A percentile compares a stretch with the other conserved stretches of the same genome.
phyloP scores from a whole-genome alignment of 2,888 invertebrate species.

The Scaptodrosophila latifasciaeformis region DNA sequence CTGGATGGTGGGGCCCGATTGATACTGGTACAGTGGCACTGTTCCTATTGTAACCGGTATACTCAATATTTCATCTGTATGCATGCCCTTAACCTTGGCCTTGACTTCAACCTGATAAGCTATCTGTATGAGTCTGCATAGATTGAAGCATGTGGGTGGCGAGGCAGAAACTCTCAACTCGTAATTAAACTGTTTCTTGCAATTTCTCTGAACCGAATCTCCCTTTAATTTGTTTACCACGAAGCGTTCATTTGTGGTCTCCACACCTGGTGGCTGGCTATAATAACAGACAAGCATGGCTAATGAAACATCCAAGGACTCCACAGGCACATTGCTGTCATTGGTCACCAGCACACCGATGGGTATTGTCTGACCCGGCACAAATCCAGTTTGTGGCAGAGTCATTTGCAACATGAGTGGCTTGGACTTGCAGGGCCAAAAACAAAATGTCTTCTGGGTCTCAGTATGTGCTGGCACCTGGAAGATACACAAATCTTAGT shows the following conservation, averaged over 20 bases:
- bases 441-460: slow-evolving; percentile 58
- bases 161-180: slow-evolving; percentile 65
- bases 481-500: background rate
- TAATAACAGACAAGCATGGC: slow-evolving; percentile 62
- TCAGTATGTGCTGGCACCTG: slow-evolving; percentile 60
- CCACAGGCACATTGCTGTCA: slow-evolving; percentile 76
- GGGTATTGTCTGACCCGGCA: slow-evolving; percentile 69
- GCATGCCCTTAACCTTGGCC: slow-evolving; percentile 58
- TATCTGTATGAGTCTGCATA: slow-evolving; percentile 68
- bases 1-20: slow-evolving; percentile 28
- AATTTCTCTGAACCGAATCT: slow-evolving; percentile 44
- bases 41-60: slow-evolving; percentile 72
- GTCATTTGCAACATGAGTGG: slow-evolving; percentile 58
- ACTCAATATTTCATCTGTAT: slow-evolving; percentile 49
- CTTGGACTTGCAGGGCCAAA: slow-evolving; percentile 61
- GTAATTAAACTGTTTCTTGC: slow-evolving; percentile 56
- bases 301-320: slow-evolving; percentile 51
- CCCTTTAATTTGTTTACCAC: slow-evolving; percentile 52
- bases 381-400: slow-evolving; percentile 69
- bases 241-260: slow-evolving; percentile 50
- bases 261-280: slow-evolving; percentile 40
- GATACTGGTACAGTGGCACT: slow-evolving; percentile 54
- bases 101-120: slow-evolving; percentile 67
- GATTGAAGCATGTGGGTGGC: slow-evolving; percentile 68
- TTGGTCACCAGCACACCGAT: slow-evolving; percentile 77